phyloP scores from a whole-genome alignment of 1,140 invertebrate species.

The Himalopsyche phryganea region DNA sequence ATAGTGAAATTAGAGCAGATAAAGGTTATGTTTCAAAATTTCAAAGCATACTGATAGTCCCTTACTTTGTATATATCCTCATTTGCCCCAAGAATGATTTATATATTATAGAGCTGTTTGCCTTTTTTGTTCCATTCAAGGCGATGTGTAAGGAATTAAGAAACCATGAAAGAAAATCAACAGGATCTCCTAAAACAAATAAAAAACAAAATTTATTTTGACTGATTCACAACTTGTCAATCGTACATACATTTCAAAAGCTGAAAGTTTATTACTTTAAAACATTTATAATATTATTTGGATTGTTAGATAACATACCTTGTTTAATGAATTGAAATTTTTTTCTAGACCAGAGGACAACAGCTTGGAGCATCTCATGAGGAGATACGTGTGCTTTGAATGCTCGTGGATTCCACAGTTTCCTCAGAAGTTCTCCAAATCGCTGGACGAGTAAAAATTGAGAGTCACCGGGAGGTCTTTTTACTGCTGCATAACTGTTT shows the following conservation, averaged over 20 bases:
- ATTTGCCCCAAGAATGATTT: slow-evolving; percentile 94
- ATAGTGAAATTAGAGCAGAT: background rate
- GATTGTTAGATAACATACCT: slow-evolving; percentile 48
- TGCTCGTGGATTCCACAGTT: slow-evolving; percentile 98
- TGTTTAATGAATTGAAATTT: slow-evolving; percentile 98
- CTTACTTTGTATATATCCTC: slow-evolving; percentile 78
- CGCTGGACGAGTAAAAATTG: slow-evolving; percentile 89
- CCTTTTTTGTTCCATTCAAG: slow-evolving; percentile 82
- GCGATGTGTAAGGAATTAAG: slow-evolving; percentile 90
- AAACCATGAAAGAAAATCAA: slow-evolving; percentile 96
- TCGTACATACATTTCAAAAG: background rate
- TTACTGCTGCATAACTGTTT: slow-evolving; percentile 85
- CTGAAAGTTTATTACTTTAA: background rate
- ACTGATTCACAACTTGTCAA: background rate
- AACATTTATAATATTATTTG: too few species aligned
- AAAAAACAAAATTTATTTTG: slow-evolving; percentile 15
- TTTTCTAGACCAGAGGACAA: slow-evolving; percentile 97
- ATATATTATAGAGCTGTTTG: slow-evolving; percentile 87
- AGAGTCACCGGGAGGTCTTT: slow-evolving; percentile 89
- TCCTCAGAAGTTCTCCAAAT: slow-evolving; percentile 95
- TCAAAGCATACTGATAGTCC: background rate
- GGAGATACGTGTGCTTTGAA: slow-evolving; percentile 99
- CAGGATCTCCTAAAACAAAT: slow-evolving; percentile 78
- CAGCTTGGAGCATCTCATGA: slow-evolving; percentile 99
- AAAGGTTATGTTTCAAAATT: background rate